Percentiles rank a stretch among this genome's conserved stretches.
Evolutionary conservation across 2,888 invertebrate species (phyloP).

Genomic region (Oithona nana): DNA sequence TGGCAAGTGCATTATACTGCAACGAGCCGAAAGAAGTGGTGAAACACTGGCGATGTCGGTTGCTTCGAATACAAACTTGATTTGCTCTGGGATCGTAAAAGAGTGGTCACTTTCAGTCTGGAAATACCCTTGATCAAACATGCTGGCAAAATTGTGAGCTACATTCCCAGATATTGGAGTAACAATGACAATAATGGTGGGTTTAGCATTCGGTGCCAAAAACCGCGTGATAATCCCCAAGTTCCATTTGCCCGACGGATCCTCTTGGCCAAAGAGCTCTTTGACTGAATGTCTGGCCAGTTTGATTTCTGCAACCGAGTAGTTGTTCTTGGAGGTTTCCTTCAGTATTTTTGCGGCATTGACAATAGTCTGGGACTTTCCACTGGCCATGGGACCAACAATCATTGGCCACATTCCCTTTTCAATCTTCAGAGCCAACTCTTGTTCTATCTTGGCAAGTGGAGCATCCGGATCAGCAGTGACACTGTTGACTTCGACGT

Average conservation of each 20-base stretch:
- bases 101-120: neutral
- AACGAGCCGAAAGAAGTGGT: neutral
- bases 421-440: neutral
- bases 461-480: neutral
- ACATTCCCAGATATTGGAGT: neutral
- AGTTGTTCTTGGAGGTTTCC: neutral
- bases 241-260: neutral
- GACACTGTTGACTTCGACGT: neutral
- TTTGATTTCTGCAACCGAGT: neutral
- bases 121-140: neutral
- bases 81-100: neutral
- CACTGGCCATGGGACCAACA: neutral
- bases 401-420: neutral
- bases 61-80: neutral
- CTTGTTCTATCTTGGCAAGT: neutral
- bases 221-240: neutral
- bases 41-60: neutral
- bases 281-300: neutral
- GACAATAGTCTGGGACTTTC: neutral
- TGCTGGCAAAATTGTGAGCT: neutral
- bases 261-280: neutral
- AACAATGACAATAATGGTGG: neutral
- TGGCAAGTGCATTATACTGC: neutral
- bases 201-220: neutral
- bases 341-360: neutral